Conservation (phyloP, 2,888 invertebrate species). For the Plagodis dolabraria region DNA sequence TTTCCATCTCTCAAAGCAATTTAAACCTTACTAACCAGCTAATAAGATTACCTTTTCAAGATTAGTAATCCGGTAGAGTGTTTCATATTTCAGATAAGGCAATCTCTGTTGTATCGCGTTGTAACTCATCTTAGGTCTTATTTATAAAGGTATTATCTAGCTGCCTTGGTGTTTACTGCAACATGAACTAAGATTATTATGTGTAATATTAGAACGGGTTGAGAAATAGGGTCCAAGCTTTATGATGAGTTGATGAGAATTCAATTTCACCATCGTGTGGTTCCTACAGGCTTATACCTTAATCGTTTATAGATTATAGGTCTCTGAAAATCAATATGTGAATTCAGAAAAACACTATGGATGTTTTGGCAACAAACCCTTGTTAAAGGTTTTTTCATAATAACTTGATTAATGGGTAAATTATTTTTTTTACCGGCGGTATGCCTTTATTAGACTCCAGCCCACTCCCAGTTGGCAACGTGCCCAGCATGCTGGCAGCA, state of each 20-base stretch:
- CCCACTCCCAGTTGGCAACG: too few species aligned
- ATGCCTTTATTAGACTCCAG: too few species aligned
- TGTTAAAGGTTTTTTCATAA: too few species aligned
- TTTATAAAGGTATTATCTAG: slow-evolving; percentile 45
- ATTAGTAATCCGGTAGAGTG: slow-evolving; percentile 12
- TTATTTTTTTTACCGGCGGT: too few species aligned
- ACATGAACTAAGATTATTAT: slow-evolving; percentile 20
- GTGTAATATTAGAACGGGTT: slow-evolving; percentile 14
- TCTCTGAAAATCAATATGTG: too few species aligned
- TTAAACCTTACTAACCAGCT: slow-evolving; percentile 1
- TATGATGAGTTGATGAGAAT: not conserved
- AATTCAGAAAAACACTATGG: too few species aligned
- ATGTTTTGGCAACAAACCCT: too few species aligned
- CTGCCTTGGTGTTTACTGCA: slow-evolving; percentile 17
- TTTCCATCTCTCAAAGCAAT: slow-evolving; percentile 2
- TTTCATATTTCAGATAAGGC: slow-evolving; percentile 38
- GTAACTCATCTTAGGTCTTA: slow-evolving; percentile 48
- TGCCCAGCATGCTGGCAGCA: too few species aligned
- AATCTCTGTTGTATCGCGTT: slow-evolving; percentile 45
- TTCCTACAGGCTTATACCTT: too few species aligned
- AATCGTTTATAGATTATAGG: too few species aligned
- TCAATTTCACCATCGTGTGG: not conserved
- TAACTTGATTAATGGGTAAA: too few species aligned
- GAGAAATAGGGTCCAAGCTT: not conserved
- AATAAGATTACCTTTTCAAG: slow-evolving; percentile 10